A percentile compares a stretch with the other conserved stretches of the same genome.
phyloP scores from a whole-genome alignment of 2,888 invertebrate genomes.

The Altica lythri region DNA sequence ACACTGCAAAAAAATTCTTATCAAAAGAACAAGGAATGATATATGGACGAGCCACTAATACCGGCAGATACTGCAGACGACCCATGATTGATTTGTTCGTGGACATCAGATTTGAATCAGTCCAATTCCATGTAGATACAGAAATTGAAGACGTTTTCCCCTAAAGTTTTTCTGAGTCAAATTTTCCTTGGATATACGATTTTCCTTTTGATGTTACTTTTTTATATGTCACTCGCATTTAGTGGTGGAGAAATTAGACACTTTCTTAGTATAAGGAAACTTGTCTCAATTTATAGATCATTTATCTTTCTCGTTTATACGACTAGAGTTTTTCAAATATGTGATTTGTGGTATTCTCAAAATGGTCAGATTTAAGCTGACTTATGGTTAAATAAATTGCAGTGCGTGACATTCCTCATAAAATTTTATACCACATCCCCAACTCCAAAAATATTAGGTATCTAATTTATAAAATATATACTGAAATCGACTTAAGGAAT shows the following conservation, averaged over 20 bases:
- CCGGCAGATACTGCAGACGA: slow-evolving; percentile 43
- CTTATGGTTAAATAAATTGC: no score
- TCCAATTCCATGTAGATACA: slow-evolving; percentile 48
- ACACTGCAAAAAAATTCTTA: slow-evolving; percentile 20
- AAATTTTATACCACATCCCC: no score
- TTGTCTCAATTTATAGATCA: slow-evolving; percentile 46
- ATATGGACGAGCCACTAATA: slow-evolving; percentile 29
- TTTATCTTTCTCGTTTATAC: slow-evolving; percentile 36
- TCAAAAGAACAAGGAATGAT: slow-evolving; percentile 31
- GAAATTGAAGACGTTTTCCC: slow-evolving; percentile 46
- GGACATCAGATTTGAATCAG: slow-evolving; percentile 53
- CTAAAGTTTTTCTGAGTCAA: slow-evolving; percentile 50
- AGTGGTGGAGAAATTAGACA: slow-evolving; percentile 52
- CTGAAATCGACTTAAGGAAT: no score
- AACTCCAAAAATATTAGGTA: no score
- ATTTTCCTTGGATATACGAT: slow-evolving; percentile 50
- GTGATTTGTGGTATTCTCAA: no score
- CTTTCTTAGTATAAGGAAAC: slow-evolving; percentile 49
- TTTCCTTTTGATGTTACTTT: slow-evolving; percentile 51
- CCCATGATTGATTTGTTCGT: slow-evolving; percentile 53
- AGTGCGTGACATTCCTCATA: no score
- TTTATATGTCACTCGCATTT: slow-evolving; percentile 53
- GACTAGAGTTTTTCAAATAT: no score
- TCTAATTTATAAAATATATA: no score
- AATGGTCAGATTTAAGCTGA: no score